Conservation (phyloP, 2,888 invertebrate species). For the Amblyjoppa proteus region DNA sequence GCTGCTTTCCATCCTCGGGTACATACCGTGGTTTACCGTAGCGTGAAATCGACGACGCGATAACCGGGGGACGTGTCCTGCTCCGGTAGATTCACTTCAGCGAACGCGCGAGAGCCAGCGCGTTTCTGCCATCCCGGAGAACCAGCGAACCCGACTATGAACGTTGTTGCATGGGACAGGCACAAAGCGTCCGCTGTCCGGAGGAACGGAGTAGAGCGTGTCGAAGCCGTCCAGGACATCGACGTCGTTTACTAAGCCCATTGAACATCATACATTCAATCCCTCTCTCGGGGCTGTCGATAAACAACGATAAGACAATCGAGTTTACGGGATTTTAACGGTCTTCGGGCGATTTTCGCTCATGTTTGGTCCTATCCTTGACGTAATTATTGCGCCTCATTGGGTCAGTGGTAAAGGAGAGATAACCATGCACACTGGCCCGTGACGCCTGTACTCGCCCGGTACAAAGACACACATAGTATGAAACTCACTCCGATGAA, state of each 20-base stretch:
- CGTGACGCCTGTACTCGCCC: conserved; percentile 46
- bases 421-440: conserved; percentile 39
- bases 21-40: conserved; percentile 61
- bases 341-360: conserved; percentile 4
- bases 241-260: conserved; percentile 41
- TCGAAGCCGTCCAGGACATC: conserved; percentile 58
- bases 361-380: conserved; percentile 15
- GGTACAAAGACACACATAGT: conserved; percentile 1
- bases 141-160: conserved; percentile 37
- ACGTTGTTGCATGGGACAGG: conserved; percentile 52
- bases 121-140: conserved; percentile 51
- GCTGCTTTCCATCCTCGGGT: conserved; percentile 46
- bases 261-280: conserved; percentile 30
- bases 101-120: conserved; percentile 34
- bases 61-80: conserved; percentile 62
- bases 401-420: conserved; percentile 55
- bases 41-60: conserved; percentile 65
- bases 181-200: conserved; percentile 13
- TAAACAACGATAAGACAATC: conserved; percentile 34
- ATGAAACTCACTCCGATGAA: background rate
- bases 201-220: conserved; percentile 54
- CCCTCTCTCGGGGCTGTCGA: conserved; percentile 20
- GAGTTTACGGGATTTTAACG: conserved; percentile 49
- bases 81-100: conserved; percentile 62
- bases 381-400: conserved; percentile 49